These are phyloP conservation scores for Zosterops japonicus DNA, from an alignment of 2,113 vertebrate species.

Conservation along the genomic window DNA sequence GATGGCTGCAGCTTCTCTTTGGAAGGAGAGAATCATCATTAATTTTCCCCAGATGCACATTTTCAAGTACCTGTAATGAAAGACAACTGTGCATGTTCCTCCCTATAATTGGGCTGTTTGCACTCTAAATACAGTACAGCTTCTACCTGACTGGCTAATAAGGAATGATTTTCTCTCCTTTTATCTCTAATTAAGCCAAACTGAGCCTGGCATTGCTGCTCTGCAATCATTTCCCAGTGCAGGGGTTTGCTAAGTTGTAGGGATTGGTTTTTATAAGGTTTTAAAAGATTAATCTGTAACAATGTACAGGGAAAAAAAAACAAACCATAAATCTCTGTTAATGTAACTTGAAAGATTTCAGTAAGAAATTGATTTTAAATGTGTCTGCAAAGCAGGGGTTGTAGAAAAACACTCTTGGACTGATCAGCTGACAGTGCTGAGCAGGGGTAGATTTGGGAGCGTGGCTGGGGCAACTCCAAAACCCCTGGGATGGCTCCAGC, in stretches of 20 bases:
- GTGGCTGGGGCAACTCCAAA: neutral
- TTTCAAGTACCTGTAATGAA: conserved; percentile 31
- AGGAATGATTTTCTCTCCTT: conserved; percentile 32
- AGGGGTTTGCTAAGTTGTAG: neutral
- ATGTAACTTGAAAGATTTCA: neutral
- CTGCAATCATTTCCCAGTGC: neutral
- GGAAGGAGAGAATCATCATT: neutral
- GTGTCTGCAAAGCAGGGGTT: neutral
- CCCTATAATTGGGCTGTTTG: neutral
- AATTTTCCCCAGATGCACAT: neutral
- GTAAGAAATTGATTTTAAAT: neutral
- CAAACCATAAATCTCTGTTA: neutral
- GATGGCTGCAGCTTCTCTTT: neutral
- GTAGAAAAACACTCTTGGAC: neutral
- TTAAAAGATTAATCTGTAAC: conserved; percentile 4
- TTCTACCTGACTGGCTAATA: conserved; percentile 50
- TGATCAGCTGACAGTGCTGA: neutral
- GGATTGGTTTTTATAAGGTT: neutral
- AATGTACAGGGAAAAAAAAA: neutral
- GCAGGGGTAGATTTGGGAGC: rapidly evolving
- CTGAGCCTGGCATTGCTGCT: neutral
- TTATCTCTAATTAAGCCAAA: conserved; percentile 50
- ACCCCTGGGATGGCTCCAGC: neutral
- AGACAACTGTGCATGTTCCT: neutral
- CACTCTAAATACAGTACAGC: neutral